Conservation (phyloP, 1,140 invertebrate genomes). For the Chionoecetes opilio region DNA sequence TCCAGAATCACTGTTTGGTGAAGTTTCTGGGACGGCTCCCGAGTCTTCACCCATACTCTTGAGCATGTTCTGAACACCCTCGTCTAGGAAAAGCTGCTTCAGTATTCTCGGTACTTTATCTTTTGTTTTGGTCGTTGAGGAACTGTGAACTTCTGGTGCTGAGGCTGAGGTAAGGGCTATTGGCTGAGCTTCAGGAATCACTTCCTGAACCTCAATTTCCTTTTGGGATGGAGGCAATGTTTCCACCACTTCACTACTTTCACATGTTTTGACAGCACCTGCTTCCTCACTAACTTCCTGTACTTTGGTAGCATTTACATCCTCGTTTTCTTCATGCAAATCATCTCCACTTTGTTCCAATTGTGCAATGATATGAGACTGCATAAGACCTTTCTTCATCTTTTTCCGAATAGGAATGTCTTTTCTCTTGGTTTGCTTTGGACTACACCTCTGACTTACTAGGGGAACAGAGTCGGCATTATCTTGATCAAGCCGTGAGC, state of each 20-base stretch:
- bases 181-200: neutral
- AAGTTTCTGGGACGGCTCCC: slow-evolving; percentile 64
- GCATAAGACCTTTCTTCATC: neutral
- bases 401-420: neutral
- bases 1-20: slow-evolving; percentile 69
- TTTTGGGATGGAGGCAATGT: slow-evolving; percentile 33
- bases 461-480: neutral
- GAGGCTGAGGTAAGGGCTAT: neutral
- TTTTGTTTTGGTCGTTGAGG: slow-evolving; percentile 70
- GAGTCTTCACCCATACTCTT: slow-evolving; percentile 79
- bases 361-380: neutral
- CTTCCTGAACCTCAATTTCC: slow-evolving; percentile 33
- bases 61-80: slow-evolving; percentile 81
- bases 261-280: neutral
- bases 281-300: slow-evolving; percentile 42
- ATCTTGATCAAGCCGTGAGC: neutral
- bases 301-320: neutral
- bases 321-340: neutral
- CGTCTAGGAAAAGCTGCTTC: slow-evolving; percentile 81
- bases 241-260: neutral
- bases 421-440: neutral
- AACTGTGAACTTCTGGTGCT: slow-evolving; percentile 35
- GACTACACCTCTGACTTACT: neutral
- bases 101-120: slow-evolving; percentile 80
- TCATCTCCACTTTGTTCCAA: neutral